Percentiles rank a stretch among this genome's conserved stretches.
phyloP scores from a whole-genome alignment of 2,797 vertebrate genomes.

The Tenualosa ilisha region DNA sequence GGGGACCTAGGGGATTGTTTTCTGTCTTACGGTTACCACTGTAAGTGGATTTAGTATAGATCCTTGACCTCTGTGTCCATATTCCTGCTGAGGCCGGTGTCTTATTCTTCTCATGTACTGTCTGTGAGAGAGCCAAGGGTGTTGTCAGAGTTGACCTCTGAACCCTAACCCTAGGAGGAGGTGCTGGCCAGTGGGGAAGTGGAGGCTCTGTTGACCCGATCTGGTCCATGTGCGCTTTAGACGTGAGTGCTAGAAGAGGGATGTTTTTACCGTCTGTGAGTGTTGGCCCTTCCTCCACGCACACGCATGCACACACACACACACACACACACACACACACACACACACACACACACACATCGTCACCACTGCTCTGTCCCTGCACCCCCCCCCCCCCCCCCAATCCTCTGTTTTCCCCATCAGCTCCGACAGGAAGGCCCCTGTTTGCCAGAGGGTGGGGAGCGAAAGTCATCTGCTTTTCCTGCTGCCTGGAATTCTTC shows the following conservation, averaged over 20 bases:
- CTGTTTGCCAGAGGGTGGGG: constrained; percentile 47
- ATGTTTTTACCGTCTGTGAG: constrained; percentile 8
- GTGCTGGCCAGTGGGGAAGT: background rate
- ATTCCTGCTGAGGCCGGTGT: background rate
- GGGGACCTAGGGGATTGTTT: background rate
- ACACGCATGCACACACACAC: background rate
- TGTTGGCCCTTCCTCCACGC: background rate
- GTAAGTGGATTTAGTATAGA: too few species aligned
- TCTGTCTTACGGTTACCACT: background rate
- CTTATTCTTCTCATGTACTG: background rate
- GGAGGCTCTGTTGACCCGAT: background rate
- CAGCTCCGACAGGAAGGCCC: constrained; percentile 55
- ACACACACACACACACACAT: background rate
- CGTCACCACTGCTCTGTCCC: too few species aligned
- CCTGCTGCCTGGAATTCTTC: constrained; percentile 3
- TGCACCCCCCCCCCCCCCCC: background rate
- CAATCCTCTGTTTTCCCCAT: constrained; percentile 56
- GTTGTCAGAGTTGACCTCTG: background rate
- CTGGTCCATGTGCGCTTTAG: background rate
- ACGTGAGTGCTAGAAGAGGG: background rate
- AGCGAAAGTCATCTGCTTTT: constrained; percentile 42
- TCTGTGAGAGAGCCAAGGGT: background rate
- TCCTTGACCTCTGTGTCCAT: background rate
- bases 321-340: background rate
- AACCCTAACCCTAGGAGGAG: background rate